Evolutionary conservation across 2,888 invertebrate genomes (phyloP).

Genomic region (Heteromyza rotundicornis): DNA sequence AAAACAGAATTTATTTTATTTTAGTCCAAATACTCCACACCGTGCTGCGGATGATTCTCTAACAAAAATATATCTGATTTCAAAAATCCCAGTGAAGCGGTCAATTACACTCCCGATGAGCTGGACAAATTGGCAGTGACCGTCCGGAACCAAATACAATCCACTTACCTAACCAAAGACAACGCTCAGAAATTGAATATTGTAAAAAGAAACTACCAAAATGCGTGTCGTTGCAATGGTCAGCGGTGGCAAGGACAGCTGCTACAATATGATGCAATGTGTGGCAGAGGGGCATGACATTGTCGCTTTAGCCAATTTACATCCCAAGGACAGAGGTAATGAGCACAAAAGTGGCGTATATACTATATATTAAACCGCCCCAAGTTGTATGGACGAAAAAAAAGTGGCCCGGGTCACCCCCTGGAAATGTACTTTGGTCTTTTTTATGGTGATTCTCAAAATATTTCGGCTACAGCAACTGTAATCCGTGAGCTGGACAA

Average conservation of each 20-base stretch:
- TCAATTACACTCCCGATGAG: background rate
- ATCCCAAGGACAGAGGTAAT: conserved; percentile 81
- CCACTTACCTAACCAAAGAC: background rate
- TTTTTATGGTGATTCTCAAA: no score
- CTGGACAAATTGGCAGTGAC: background rate
- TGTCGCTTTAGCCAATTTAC: conserved; percentile 94
- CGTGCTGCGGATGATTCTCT: background rate
- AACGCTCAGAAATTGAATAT: background rate
- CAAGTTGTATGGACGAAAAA: background rate
- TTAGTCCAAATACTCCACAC: background rate
- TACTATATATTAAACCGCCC: background rate
- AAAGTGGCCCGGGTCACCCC: no score
- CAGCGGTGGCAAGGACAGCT: conserved; percentile 99
- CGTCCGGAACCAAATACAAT: background rate
- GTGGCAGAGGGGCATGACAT: conserved; percentile 91
- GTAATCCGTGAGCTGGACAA: no score
- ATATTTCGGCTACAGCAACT: no score
- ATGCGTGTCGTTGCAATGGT: conserved; percentile 90
- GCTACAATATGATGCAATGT: conserved; percentile 99
- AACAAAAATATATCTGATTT: background rate
- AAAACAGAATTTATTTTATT: no score
- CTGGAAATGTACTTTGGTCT: no score
- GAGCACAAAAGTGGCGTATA: no score
- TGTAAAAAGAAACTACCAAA: conserved; percentile 38
- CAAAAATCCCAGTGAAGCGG: background rate